Conservation (phyloP, 2,113 vertebrate genomes). For the Corythornis cristatus region DNA sequence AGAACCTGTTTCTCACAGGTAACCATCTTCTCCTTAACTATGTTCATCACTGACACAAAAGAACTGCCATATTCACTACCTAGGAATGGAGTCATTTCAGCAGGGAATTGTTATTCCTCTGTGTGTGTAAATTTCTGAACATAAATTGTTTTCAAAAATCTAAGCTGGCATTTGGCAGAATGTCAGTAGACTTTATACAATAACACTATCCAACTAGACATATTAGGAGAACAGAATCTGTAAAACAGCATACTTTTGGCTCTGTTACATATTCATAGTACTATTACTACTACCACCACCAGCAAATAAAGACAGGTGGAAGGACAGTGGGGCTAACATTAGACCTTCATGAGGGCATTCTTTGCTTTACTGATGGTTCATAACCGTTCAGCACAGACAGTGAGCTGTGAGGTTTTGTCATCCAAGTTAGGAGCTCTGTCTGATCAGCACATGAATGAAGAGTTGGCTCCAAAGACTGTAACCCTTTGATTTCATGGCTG, state of each 20-base stretch:
- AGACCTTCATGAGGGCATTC: not conserved
- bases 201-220: slow-evolving; percentile 33
- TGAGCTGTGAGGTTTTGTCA: not conserved
- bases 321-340: not conserved
- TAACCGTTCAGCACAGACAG: not conserved
- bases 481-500: slow-evolving; percentile 12
- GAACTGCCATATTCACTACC: not conserved
- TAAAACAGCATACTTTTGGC: slow-evolving; percentile 47
- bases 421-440: not conserved
- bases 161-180: slow-evolving; percentile 37
- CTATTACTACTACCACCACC: not conserved
- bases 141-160: not conserved
- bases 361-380: slow-evolving; percentile 2
- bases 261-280: not conserved
- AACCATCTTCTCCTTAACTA: not conserved
- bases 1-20: not conserved
- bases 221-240: slow-evolving; percentile 55
- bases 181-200: slow-evolving; percentile 48
- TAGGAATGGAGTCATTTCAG: not conserved
- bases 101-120: not conserved
- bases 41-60: not conserved
- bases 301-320: slow-evolving; percentile 49
- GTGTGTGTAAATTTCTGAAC: not conserved
- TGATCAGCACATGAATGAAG: slow-evolving; percentile 23
- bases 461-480: not conserved